Evolutionary conservation across 2,888 invertebrate species (phyloP), one percentile per base, ranked within the genome.

Genomic region (Philopedon plagiatum): DNA sequence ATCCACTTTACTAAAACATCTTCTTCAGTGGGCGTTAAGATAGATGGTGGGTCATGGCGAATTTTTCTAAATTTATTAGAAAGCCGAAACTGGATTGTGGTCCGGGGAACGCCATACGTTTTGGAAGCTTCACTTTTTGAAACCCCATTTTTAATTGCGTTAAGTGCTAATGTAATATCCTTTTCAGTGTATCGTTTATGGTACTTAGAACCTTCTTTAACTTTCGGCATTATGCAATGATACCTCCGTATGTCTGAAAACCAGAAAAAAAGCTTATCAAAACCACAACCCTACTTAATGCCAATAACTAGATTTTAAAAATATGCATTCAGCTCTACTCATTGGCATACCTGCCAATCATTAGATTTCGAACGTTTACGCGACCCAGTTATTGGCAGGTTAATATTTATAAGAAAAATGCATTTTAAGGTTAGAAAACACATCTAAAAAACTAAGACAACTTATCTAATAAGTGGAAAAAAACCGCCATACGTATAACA

Each of bases 51-150:
- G 15, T 21, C 62, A 39, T 58, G 37, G 18, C 18, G 13, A 32
- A 21, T n/a, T 58, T 58, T 58, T 7, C 8, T 13, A 37, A 58
- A 58, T 32, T 58, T 58, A 37, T 58, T 18, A 19, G 58, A 58
- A 13, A 58, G 32, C 18, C 58, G 34, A 58, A 58, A 58, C 34
- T 58, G 37, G 5, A 37, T 37, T 13, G 49, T 62, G 5, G 62
- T 29, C n/a, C 44, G 15, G 9, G 21, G 62, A 62, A 62, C 41
- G 41, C 32, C 23, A 29, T 26, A 61, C 11, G 11, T n/a, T 61
- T 21, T 44, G 15, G 29, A 29, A 23, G 62, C 62, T 19, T 32
- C 5, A 19, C 19, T 37, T 19, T 58, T 58, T 15, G 58, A 37
- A 13, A 58, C 21, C 34, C 58, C 39, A 58, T 58, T 58, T 32